These are phyloP conservation scores for Indicator maculatus DNA, from an alignment of 2,113 vertebrate genomes.

Conservation along the genomic window DNA sequence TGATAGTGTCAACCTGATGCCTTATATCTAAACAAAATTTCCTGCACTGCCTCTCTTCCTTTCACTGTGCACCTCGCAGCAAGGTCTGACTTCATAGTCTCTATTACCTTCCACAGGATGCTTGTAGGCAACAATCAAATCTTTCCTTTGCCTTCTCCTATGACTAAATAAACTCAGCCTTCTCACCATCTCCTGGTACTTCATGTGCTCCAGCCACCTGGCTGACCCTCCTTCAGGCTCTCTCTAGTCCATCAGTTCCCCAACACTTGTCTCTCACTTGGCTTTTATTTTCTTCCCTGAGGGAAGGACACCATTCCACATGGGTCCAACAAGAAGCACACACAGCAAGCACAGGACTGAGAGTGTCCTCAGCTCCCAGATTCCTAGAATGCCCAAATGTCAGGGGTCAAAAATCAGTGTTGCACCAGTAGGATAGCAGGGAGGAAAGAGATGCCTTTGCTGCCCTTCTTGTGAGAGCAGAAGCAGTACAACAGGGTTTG, in stretches of 20 bases:
- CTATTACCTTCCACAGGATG: background rate
- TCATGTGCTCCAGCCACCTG: background rate
- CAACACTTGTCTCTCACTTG: background rate
- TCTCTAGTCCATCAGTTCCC: background rate
- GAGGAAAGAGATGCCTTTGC: background rate
- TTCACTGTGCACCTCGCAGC: background rate
- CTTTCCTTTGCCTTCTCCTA: background rate
- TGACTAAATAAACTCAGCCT: rapidly evolving
- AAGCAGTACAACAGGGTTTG: background rate
- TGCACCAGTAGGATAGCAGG: background rate
- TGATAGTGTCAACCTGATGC: background rate
- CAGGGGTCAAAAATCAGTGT: background rate
- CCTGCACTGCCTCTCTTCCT: background rate
- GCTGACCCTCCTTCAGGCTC: background rate
- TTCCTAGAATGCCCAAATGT: background rate
- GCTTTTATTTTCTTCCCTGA: background rate
- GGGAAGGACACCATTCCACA: background rate
- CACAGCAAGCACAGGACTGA: background rate
- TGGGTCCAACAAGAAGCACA: background rate
- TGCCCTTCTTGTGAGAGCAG: background rate
- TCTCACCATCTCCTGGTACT: background rate
- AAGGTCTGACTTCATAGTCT: background rate
- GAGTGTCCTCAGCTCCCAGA: background rate
- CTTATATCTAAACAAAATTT: background rate
- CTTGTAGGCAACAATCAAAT: background rate